These are phyloP conservation scores for Papilio helenus DNA, from an alignment of 1,140 invertebrate species.

Conservation along the genomic window DNA sequence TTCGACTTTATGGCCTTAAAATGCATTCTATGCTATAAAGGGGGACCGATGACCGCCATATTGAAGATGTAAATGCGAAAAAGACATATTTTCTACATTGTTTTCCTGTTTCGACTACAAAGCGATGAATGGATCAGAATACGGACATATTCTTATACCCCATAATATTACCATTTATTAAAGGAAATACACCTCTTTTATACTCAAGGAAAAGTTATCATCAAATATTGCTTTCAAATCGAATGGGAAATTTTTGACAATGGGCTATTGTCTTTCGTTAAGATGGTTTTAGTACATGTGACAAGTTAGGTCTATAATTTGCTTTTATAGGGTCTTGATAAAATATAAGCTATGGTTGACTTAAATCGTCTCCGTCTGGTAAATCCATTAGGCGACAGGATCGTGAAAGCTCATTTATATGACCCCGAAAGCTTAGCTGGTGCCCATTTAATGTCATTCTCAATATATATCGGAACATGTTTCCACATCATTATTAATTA, in stretches of 20 bases:
- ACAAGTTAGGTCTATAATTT: neutral
- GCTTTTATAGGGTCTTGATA: neutral
- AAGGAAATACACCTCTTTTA: neutral
- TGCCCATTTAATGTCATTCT: constrained; percentile 34
- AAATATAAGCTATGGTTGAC: neutral
- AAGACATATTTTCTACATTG: constrained; percentile 46
- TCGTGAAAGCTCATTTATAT: constrained; percentile 26
- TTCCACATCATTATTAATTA: constrained; percentile 50
- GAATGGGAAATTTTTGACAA: neutral
- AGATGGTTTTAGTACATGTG: neutral
- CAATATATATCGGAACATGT: constrained; percentile 31
- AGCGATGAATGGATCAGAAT: neutral
- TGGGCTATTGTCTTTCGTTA: neutral
- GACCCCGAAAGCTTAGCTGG: neutral
- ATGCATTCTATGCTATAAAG: constrained; percentile 44
- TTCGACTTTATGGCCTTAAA: constrained; percentile 55
- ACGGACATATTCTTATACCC: constrained; percentile 29
- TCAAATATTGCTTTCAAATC: neutral
- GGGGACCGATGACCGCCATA: constrained; percentile 54
- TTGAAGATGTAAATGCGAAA: constrained; percentile 51
- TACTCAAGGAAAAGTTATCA: neutral
- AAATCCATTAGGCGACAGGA: constrained; percentile 1
- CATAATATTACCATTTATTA: constrained; percentile 26
- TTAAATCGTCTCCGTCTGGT: neutral
- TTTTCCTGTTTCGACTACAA: constrained; percentile 24